Evolutionary conservation across 2,797 vertebrate species (phyloP).

Genomic region (Crenuchus spilurus): DNA sequence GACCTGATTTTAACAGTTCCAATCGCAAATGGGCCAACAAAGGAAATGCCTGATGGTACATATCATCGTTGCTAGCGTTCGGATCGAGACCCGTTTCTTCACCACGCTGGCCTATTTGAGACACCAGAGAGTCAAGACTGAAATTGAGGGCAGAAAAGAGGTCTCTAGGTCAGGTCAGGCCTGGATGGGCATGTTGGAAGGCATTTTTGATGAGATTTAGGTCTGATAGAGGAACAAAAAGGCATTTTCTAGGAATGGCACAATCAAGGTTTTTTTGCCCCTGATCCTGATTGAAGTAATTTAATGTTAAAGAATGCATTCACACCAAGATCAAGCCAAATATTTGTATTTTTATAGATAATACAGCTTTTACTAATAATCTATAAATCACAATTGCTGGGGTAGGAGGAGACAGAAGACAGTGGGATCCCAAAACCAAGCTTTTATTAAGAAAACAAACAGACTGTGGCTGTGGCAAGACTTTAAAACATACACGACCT

Average conservation of each 20-base stretch:
- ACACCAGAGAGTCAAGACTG: slow-evolving; percentile 8
- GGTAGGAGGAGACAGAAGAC: no score
- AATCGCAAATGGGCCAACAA: neutral
- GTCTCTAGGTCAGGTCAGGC: slow-evolving; percentile 53
- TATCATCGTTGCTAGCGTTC: slow-evolving; percentile 6
- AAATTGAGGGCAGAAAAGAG: slow-evolving; percentile 12
- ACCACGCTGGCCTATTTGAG: slow-evolving; percentile 38
- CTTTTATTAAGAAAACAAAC: no score
- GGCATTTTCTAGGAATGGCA: neutral
- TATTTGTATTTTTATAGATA: no score
- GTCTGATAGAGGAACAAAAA: neutral
- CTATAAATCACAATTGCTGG: no score
- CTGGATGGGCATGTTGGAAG: slow-evolving; percentile 11
- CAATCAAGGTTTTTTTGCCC: neutral
- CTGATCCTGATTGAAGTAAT: neutral
- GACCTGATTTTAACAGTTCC: neutral
- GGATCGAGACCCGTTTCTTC: slow-evolving; percentile 23
- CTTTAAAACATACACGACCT: no score
- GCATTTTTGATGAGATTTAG: neutral
- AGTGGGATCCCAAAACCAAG: no score
- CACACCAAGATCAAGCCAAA: no score
- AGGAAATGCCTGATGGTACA: neutral
- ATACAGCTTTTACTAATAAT: no score
- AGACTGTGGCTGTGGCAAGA: no score
- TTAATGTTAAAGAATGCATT: no score